Evolutionary conservation across 2,888 invertebrate genomes (phyloP), one percentile per base, ranked within the genome.

Genomic region (Epicampocera succincta): DNA sequence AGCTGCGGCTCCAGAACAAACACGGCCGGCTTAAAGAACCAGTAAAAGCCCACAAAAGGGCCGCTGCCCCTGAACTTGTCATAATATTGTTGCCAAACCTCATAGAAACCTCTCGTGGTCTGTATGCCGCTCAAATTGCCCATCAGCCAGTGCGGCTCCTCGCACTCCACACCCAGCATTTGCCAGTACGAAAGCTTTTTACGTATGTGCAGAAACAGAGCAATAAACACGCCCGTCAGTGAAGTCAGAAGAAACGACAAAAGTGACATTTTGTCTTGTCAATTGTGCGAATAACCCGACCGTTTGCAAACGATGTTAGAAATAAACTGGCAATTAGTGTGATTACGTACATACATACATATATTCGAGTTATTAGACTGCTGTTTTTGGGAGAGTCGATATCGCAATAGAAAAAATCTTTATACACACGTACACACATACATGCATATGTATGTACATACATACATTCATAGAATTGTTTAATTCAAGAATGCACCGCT

Each of bases 41-140:
- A 84, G 74, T 85, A 91, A 2, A 87, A 82, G 0, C 91, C 91
- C 9, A 84, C 85, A 84, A 89, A 88, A 0, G 90, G 89, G 2
- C 87, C 87, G 46, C 85, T 83, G 4, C 85, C 83, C 17, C 87
- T 90, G 48, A 84, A 87, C 58, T 85, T 86, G 0, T 80, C 21
- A 46, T 90, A 90, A 0, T 85, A 76, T 0, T 85, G 29, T 15
- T 77, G 66, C 3, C 85, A 40, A 21, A 87, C 84, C 4, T 85
- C 80, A 11, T 38, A 2, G 29, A 84, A 83, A 0, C 71, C 46
- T 5, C 72, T 69, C 6, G 58, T 76, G 11, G n/a, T 79, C 5
- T 66, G 75, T 4, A 83, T n/a, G 1, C 84, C 85, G 9, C 4
- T n/a, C 1, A 85, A 19, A 71, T 74, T 85, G 1, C 85, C 85